Percentiles rank a stretch among this genome's conserved stretches.
Evolutionary conservation across 2,888 invertebrate genomes (phyloP).

Genomic region (Tridacna crocea): DNA sequence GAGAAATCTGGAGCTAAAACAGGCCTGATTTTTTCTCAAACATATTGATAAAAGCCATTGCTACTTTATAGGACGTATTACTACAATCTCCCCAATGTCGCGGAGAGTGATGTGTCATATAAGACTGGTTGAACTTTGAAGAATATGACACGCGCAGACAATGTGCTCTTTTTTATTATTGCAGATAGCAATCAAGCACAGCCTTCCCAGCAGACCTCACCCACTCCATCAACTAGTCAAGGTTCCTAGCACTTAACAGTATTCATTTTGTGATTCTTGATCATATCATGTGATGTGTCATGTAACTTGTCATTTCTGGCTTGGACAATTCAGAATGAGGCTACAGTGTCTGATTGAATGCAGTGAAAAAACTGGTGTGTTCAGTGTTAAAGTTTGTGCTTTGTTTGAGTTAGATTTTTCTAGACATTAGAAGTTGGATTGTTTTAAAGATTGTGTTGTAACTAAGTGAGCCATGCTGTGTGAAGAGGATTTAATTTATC

Average conservation of each 20-base stretch:
- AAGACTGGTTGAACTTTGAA: no score
- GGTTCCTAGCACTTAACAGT: conserved; percentile 49
- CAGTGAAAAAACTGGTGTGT: not conserved
- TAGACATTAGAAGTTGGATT: not conserved
- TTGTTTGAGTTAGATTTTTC: not conserved
- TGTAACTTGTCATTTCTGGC: conserved; percentile 20
- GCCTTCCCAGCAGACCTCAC: conserved; percentile 17
- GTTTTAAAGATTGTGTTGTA: not conserved
- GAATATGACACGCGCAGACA: no score
- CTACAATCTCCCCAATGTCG: no score
- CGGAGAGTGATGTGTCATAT: no score
- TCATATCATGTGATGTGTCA: conserved; percentile 32
- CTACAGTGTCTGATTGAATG: not conserved
- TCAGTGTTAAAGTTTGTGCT: not conserved
- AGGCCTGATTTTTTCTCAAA: no score
- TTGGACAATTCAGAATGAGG: conserved; percentile 14
- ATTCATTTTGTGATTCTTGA: not conserved
- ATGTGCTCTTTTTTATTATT: no score
- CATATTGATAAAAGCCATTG: no score
- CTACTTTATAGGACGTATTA: no score
- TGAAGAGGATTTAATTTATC: no score
- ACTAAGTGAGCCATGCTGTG: no score
- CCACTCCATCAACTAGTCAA: conserved; percentile 35
- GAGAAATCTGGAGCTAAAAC: no score
- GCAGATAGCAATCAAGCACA: conserved; percentile 18